Base-by-base conservation (phyloP, 2,113 vertebrate genomes). In the Petromus typicus region DNA sequence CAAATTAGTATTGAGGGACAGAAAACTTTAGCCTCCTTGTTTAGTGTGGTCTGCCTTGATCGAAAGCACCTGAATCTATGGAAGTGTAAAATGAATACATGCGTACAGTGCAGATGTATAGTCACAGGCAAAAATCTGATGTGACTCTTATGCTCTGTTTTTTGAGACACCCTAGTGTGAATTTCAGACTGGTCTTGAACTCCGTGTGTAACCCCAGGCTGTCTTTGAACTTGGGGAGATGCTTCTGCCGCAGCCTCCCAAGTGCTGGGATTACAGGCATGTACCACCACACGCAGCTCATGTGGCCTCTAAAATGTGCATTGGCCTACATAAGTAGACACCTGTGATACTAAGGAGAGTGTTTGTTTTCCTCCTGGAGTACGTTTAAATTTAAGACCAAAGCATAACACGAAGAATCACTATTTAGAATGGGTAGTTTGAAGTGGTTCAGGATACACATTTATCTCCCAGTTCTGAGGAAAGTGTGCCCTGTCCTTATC, bases 21-120 rank as follows among this genome's bases (percentile, higher is more conserved):
- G 73, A 69, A 76, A 93, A 12, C 40, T 93, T 75, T 20, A 71
- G 18, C 37, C 17, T 91, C 71, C 88, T 16, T 59, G 1, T 93
- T 90, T 45, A 37, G n/a, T 85, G 73, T 82, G 57, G 90, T 93
- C 71, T 95, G 30, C 63, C 83, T 85, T 61, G 63, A 91, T 59
- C 61, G 78, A 64, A 5, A 86, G 45, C 54, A 86, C 78, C 40
- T 82, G 37, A 25, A 27, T 64, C 22, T 90, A 37, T 25, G 76
- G 90, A 40, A 78, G 22, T 71, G 81, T 27, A 2, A 76, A 45
- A 20, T 23, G 75, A 22, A 37, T 22, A 79, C 27, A 34, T 86
- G 64, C 57, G 80, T 25, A 92, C 40, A 90, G 64, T 78, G 27
- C 30, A 93, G 73, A 78, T 23, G 54, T 86, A 76, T 4, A 80